Evolutionary conservation across 2,888 invertebrate genomes (phyloP), one percentile per base, ranked within the genome.

Genomic region (Keiferia lycopersicella): DNA sequence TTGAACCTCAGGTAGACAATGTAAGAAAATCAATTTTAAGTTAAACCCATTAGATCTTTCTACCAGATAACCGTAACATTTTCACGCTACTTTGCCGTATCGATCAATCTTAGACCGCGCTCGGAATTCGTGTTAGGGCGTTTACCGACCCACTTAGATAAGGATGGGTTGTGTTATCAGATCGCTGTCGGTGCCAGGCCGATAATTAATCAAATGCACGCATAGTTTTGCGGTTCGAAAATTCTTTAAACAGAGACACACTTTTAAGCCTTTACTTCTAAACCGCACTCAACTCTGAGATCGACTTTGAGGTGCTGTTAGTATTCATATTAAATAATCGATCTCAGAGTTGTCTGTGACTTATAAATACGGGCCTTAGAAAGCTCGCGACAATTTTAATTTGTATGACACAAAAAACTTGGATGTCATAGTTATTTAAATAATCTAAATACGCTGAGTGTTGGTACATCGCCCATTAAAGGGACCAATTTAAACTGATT

Each of bases 71-170:
- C 16, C 14, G 12, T n/a, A 56, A 30, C 56, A 56, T 56, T 56
- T 56, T 56, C 53, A 26, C 56, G 56, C 56, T 56, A 34, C 10
- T 12, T 14, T n/a, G 26, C 56, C 56, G 34, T 56, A 34, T 56
- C 56, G 34, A 56, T 56, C 56, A 56, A 56, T 56, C 56, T 56
- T 45, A 45, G 7, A 22, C 51, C 22, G 22, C 3, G 26, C 2
- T 16, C 56, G 16, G 14, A 34, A 26, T 26, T 56, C 2, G 56
- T 56, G 56, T n/a, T 7, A 18, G 34, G 56, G 53, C 14, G 34
- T 26, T 56, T 26, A 56, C 56, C 26, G 56, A 56, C 56, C 56
- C 56, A 56, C 16, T 10, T 56, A 16, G 51, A 53, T 56, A 56
- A 56, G 26, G 56, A 53, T 22, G 22, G 45, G 45, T 45, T 45